phyloP scores from a whole-genome alignment of 2,797 vertebrate species.

The Bucorvus abyssinicus region DNA sequence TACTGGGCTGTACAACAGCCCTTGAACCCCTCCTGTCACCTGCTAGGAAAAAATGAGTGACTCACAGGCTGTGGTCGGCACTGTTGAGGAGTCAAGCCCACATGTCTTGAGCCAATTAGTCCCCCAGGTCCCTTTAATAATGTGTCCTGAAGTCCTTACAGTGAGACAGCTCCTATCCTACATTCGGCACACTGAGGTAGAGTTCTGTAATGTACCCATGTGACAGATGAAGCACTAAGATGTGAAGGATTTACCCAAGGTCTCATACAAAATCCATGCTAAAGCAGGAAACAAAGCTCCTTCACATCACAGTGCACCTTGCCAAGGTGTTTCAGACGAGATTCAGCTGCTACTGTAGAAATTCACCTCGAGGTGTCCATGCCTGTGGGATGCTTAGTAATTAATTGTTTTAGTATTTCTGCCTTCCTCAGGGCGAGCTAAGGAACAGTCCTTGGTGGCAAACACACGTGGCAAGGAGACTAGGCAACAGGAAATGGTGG shows the following conservation, averaged over 20 bases:
- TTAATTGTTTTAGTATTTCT: background rate
- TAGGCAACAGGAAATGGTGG: background rate
- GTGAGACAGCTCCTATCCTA: background rate
- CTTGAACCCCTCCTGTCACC: background rate
- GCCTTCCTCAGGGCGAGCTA: background rate
- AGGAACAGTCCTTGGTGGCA: background rate
- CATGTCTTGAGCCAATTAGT: background rate
- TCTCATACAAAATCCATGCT: background rate
- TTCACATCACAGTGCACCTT: background rate
- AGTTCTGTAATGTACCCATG: background rate
- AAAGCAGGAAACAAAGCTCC: background rate
- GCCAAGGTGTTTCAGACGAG: background rate
- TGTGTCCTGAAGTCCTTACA: background rate
- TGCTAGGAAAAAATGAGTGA: background rate
- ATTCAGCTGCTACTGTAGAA: background rate
- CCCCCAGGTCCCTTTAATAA: background rate
- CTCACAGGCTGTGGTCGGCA: background rate
- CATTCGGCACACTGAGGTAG: fast-evolving
- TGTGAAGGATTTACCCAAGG: background rate
- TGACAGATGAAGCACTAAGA: background rate
- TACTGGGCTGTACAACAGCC: background rate
- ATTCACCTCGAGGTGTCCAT: background rate
- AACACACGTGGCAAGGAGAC: background rate
- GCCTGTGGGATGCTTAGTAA: background rate
- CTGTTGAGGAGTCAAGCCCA: background rate